Percentiles rank a stretch among this genome's conserved stretches.
Evolutionary conservation across 2,888 invertebrate genomes (phyloP).

Genomic region (Pinctada fucata): DNA sequence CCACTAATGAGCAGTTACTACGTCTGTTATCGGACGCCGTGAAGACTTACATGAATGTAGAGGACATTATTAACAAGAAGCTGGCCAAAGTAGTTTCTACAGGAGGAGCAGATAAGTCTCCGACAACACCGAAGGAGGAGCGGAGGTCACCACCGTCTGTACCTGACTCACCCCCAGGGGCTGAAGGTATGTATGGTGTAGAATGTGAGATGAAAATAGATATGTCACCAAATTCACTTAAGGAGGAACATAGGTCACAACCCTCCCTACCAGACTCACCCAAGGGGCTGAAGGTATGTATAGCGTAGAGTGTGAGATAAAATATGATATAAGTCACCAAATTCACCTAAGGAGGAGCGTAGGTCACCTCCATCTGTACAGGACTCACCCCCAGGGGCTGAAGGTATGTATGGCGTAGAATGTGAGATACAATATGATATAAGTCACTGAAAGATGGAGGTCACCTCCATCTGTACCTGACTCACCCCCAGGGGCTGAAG

Average conservation of each 20-base stretch:
- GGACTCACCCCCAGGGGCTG: slow-evolving; percentile 39
- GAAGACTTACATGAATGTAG: slow-evolving; percentile 68
- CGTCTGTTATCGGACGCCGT: slow-evolving; percentile 70
- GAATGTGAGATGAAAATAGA: too few species aligned
- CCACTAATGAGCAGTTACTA: slow-evolving; percentile 69
- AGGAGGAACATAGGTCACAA: slow-evolving; percentile 38
- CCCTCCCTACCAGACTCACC: slow-evolving; percentile 39
- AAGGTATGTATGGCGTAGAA: not conserved
- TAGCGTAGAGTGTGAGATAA: too few species aligned
- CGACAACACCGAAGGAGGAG: slow-evolving; percentile 17
- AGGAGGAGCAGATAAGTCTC: slow-evolving; percentile 18
- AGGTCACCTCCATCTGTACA: slow-evolving; percentile 38
- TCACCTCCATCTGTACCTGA: slow-evolving; percentile 36
- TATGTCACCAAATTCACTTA: not conserved
- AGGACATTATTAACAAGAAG: slow-evolving; percentile 69
- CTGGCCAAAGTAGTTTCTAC: slow-evolving; percentile 55
- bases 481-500: slow-evolving; percentile 38
- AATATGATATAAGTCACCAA: not conserved
- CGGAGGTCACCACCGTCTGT: slow-evolving; percentile 40
- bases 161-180: slow-evolving; percentile 40
- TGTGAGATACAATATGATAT: too few species aligned
- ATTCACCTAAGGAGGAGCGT: slow-evolving; percentile 25
- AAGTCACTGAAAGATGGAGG: slow-evolving; percentile 14
- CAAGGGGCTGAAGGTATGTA: slow-evolving; percentile 7
- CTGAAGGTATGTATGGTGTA: not conserved